phyloP scores from a whole-genome alignment of 2,888 invertebrate species.

The Macrosiphum euphorbiae region DNA sequence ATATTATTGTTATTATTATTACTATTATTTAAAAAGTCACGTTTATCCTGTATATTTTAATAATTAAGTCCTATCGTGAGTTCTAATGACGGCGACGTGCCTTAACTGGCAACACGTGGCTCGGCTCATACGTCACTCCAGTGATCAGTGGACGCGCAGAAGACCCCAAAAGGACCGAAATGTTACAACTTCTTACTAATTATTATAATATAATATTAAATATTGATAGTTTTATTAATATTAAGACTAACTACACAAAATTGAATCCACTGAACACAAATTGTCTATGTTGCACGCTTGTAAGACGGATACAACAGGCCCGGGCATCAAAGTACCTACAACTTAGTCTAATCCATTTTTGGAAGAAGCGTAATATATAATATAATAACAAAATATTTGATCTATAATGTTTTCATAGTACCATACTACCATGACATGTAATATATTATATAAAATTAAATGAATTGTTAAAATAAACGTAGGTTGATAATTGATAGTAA shows the following conservation, averaged over 20 bases:
- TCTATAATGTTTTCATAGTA: no score
- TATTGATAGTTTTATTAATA: no score
- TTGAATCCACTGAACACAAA: not conserved
- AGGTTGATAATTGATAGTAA: not conserved
- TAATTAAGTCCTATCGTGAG: not conserved
- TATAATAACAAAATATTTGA: no score
- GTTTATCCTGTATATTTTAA: not conserved
- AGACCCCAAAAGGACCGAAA: no score
- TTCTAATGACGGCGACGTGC: not conserved
- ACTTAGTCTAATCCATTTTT: not conserved
- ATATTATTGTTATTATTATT: not conserved
- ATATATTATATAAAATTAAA: not conserved
- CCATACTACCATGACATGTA: not conserved
- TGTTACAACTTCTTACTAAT: no score
- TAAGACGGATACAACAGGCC: not conserved
- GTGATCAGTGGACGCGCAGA: not conserved
- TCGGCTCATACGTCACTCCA: not conserved
- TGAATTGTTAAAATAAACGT: not conserved
- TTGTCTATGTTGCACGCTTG: not conserved
- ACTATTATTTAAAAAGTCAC: not conserved
- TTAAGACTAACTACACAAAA: not conserved
- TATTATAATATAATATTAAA: no score
- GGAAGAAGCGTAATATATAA: no score
- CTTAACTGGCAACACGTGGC: not conserved
- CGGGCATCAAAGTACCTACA: no score